Evolutionary conservation across 2,888 invertebrate species (phyloP).

Genomic region (Cyrtodaria siliqua): DNA sequence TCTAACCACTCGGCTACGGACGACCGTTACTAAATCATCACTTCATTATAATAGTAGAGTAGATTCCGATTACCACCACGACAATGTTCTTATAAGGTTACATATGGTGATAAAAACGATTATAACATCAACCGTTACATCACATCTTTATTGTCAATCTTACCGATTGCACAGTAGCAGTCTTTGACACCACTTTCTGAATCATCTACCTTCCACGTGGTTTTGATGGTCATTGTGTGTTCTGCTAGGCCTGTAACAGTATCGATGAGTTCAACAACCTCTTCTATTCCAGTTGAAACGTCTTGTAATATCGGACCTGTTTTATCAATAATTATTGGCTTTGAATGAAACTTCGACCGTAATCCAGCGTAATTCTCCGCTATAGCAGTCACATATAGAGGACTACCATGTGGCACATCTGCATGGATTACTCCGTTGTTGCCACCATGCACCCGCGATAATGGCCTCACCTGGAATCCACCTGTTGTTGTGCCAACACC

Average conservation of each 20-base stretch:
- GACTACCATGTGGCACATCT: constrained; percentile 47
- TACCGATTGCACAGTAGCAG: constrained; percentile 30
- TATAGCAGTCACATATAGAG: constrained; percentile 46
- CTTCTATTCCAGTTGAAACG: no score
- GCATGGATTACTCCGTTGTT: constrained; percentile 29
- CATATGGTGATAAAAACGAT: no score
- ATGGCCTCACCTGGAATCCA: constrained; percentile 54
- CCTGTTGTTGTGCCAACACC: constrained; percentile 56
- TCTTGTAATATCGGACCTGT: constrained; percentile 30
- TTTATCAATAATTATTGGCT: constrained; percentile 48
- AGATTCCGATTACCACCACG: no score
- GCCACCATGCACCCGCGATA: constrained; percentile 20
- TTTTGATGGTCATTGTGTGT: no score
- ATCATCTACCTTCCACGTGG: constrained; percentile 13
- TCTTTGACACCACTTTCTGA: constrained; percentile 20
- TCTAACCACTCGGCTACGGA: no score
- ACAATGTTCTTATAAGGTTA: no score
- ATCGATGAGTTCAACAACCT: no score
- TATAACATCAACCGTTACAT: no score
- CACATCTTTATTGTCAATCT: no score
- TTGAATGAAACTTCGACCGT: constrained; percentile 33
- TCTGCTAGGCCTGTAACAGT: no score
- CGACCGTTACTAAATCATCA: no score
- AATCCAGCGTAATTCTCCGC: constrained; percentile 62
- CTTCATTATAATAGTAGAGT: no score